Conservation (phyloP, 2,113 vertebrate species). For the Prietella phreatophila region DNA sequence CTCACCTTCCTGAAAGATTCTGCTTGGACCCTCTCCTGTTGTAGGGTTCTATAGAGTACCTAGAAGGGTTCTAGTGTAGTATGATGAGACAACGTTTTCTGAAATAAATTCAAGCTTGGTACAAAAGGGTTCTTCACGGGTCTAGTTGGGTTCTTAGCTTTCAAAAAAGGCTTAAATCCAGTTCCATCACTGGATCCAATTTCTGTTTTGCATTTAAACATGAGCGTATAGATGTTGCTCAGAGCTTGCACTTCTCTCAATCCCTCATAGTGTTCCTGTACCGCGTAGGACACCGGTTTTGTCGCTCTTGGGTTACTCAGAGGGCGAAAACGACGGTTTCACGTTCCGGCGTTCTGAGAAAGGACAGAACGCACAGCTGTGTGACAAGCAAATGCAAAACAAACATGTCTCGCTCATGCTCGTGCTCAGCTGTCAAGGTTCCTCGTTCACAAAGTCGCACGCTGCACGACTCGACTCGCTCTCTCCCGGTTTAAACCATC, state of each 20-base stretch:
- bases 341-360: slow-evolving; percentile 74
- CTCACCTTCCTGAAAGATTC: neutral
- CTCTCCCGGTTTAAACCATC: slow-evolving; percentile 50
- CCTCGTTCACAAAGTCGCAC: slow-evolving; percentile 70
- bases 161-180: neutral
- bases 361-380: slow-evolving; percentile 77
- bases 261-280: slow-evolving; percentile 24
- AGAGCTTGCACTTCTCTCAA: slow-evolving; percentile 27
- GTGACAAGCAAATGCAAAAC: slow-evolving; percentile 76
- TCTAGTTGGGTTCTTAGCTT: neutral
- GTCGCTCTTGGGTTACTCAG: slow-evolving; percentile 56
- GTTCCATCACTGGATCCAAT: neutral
- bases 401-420: slow-evolving; percentile 78
- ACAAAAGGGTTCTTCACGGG: neutral
- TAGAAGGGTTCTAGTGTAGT: neutral
- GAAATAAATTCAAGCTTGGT: neutral
- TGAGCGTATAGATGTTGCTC: neutral
- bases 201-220: neutral
- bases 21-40: neutral
- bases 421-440: slow-evolving; percentile 76
- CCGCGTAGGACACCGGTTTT: neutral
- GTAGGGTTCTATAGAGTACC: neutral
- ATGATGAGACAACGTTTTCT: neutral
- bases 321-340: slow-evolving; percentile 60
- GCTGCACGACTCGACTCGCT: slow-evolving; percentile 52